Evolutionary conservation across 2,888 invertebrate species (phyloP).

Genomic region (Standfussiana lucernea): DNA sequence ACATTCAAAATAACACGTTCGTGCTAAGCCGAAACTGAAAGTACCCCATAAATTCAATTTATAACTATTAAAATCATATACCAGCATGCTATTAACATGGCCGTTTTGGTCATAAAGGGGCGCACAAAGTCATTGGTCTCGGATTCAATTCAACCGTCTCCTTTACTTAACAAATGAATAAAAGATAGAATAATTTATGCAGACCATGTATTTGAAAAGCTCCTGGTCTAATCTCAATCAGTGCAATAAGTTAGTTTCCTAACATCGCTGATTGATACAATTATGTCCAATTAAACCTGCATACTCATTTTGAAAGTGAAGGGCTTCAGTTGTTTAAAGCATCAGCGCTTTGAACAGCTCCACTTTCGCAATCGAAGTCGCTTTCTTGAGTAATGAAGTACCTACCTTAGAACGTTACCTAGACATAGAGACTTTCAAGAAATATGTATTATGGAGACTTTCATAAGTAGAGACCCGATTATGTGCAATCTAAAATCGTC

Average conservation of each 20-base stretch:
- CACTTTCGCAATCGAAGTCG: background rate
- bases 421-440: background rate
- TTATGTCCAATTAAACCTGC: background rate
- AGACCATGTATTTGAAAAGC: slow-evolving; percentile 3
- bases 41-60: slow-evolving; percentile 45
- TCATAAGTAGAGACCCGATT: background rate
- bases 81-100: slow-evolving; percentile 43
- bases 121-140: slow-evolving; percentile 37
- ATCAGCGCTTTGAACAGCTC: background rate
- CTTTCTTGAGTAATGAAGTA: background rate
- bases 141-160: slow-evolving; percentile 41
- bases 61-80: slow-evolving; percentile 44
- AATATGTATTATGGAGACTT: background rate
- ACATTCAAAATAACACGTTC: slow-evolving; percentile 25
- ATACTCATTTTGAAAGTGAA: slow-evolving; percentile 24
- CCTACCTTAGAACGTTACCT: background rate
- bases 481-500: background rate
- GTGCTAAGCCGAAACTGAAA: slow-evolving; percentile 26
- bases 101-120: slow-evolving; percentile 25
- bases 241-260: background rate
- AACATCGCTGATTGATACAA: background rate
- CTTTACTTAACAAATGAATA: slow-evolving; percentile 15
- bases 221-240: background rate
- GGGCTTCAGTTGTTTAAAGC: background rate
- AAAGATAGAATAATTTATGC: slow-evolving; percentile 4